Percentiles rank a stretch among this genome's conserved stretches.
phyloP scores from a whole-genome alignment of 2,888 invertebrate genomes.

The Mimas tiliae region DNA sequence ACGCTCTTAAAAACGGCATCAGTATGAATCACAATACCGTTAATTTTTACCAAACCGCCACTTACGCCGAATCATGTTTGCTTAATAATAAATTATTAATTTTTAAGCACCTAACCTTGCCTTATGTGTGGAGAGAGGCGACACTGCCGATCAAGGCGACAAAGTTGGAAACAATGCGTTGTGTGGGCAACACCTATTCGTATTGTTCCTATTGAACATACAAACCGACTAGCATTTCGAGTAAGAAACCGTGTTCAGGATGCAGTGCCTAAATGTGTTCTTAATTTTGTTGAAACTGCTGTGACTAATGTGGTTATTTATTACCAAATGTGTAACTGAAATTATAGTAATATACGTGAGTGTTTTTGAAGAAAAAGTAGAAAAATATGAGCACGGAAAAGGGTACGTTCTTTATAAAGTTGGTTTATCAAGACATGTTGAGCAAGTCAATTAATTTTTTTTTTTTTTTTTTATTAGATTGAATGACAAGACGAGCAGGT shows the following conservation, averaged over 20 bases:
- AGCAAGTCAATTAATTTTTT: no score
- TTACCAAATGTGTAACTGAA: not conserved
- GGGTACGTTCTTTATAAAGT: not conserved
- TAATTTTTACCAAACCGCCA: constrained; percentile 18
- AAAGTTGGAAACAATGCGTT: constrained; percentile 49
- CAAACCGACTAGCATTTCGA: constrained; percentile 15
- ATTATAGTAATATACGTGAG: not conserved
- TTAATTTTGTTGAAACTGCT: not conserved
- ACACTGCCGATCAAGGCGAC: constrained; percentile 53
- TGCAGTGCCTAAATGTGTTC: constrained; percentile 15
- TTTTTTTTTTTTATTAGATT: no score
- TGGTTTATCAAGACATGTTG: no score
- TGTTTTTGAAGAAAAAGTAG: not conserved
- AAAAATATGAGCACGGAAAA: not conserved
- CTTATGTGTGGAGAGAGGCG: constrained; percentile 52
- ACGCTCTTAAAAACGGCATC: not conserved
- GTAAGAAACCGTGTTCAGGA: constrained; percentile 16
- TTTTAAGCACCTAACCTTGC: constrained; percentile 52
- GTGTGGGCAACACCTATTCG: constrained; percentile 51
- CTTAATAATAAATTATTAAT: constrained; percentile 41
- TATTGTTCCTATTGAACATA: constrained; percentile 31
- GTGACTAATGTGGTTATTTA: not conserved
- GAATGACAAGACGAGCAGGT: no score
- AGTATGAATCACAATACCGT: constrained; percentile 27
- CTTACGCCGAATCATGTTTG: constrained; percentile 37